phyloP scores from a whole-genome alignment of 2,888 invertebrate species.

The Ormyrus thymus region DNA sequence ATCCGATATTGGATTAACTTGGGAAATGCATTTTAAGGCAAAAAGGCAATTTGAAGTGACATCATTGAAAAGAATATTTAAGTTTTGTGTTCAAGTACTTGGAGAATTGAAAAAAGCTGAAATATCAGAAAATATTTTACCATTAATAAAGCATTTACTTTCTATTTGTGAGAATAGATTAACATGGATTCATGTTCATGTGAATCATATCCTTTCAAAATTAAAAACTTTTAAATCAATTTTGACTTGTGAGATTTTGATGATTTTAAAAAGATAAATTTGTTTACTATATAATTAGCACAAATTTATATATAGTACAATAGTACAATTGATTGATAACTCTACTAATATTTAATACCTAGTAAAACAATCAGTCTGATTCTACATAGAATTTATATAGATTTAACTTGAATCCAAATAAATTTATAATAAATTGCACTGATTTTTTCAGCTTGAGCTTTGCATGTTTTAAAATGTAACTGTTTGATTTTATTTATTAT shows the following conservation, averaged over 20 bases:
- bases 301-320: background rate
- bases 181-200: slow-evolving; percentile 88
- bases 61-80: slow-evolving; percentile 88
- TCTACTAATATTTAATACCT: background rate
- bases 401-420: background rate
- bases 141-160: slow-evolving; percentile 83
- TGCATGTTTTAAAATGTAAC: no score
- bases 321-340: background rate
- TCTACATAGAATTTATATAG: background rate
- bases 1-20: slow-evolving; percentile 90
- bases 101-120: slow-evolving; percentile 78
- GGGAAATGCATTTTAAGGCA: slow-evolving; percentile 90
- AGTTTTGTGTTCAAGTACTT: slow-evolving; percentile 81
- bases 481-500: background rate
- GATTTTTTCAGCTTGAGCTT: no score
- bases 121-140: slow-evolving; percentile 77
- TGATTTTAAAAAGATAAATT: slow-evolving; percentile 1
- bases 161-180: slow-evolving; percentile 86
- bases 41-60: slow-evolving; percentile 89
- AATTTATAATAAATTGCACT: background rate
- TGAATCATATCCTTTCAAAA: slow-evolving; percentile 75
- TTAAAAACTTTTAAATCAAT: slow-evolving; percentile 62
- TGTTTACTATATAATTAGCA: slow-evolving; percentile 1
- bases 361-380: no score
- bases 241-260: background rate